These are phyloP conservation scores for Chelonia mydas DNA, from an alignment of 2,797 vertebrate species.

Conservation along the genomic window DNA sequence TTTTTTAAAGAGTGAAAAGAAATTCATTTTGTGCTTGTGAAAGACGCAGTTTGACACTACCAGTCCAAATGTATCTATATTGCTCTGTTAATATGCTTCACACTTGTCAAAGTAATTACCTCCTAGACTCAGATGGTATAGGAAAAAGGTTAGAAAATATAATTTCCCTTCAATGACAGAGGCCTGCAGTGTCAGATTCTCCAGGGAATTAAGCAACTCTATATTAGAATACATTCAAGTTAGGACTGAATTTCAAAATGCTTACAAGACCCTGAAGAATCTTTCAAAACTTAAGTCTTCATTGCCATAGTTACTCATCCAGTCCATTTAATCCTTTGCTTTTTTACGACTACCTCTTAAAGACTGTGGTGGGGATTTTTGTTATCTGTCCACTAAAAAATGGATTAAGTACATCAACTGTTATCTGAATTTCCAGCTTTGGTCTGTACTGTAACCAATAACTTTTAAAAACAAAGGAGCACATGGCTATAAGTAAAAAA, in stretches of 20 bases:
- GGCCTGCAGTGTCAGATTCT: neutral
- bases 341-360: neutral
- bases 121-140: neutral
- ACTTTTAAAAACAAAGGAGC: neutral
- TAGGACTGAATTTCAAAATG: neutral
- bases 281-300: neutral
- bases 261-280: neutral
- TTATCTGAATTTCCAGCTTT: neutral
- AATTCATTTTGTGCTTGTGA: neutral
- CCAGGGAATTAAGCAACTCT: neutral
- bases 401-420: neutral
- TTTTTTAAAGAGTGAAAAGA: neutral
- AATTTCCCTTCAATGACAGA: neutral
- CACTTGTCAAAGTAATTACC: neutral
- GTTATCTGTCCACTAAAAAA: neutral
- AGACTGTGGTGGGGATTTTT: neutral
- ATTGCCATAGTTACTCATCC: neutral
- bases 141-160: neutral
- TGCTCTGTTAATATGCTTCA: neutral
- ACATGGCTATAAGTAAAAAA: neutral
- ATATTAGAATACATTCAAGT: neutral
- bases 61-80: neutral
- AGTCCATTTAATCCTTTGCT: neutral
- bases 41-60: neutral
- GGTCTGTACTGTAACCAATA: neutral